phyloP scores from a whole-genome alignment of 2,888 invertebrate genomes.

The Tenthredo notha region DNA sequence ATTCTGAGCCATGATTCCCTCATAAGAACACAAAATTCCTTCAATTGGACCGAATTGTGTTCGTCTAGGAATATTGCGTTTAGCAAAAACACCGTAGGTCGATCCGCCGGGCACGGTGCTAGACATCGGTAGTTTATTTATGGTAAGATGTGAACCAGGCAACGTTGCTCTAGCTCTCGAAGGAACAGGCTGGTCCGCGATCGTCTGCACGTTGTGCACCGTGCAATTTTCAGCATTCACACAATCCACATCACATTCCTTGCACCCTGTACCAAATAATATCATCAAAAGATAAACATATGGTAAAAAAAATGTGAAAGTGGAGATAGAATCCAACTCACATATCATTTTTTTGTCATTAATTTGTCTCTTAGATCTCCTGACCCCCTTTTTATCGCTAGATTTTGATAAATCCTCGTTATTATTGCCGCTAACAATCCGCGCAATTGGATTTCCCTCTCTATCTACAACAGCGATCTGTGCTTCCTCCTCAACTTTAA shows the following conservation, averaged over 20 bases:
- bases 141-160: constrained; percentile 83
- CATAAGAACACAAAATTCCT: constrained; percentile 81
- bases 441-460: background rate
- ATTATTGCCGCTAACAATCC: background rate
- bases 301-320: background rate
- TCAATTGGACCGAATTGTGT: constrained; percentile 91
- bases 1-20: constrained; percentile 70
- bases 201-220: constrained; percentile 77
- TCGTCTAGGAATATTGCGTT: constrained; percentile 84
- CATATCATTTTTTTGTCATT: constrained; percentile 71
- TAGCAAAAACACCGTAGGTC: constrained; percentile 84
- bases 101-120: constrained; percentile 64
- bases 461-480: background rate
- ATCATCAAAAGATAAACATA: background rate
- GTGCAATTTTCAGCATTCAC: constrained; percentile 72
- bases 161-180: constrained; percentile 90
- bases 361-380: constrained; percentile 70
- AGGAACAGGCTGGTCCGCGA: constrained; percentile 86
- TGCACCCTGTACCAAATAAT: constrained; percentile 73
- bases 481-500: constrained; percentile 30
- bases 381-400: constrained; percentile 64
- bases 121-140: constrained; percentile 77
- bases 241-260: constrained; percentile 76
- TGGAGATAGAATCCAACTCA: constrained; percentile 56
- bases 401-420: background rate